Conservation (phyloP, 2,888 invertebrate species). For the Chloromyia formosa region DNA sequence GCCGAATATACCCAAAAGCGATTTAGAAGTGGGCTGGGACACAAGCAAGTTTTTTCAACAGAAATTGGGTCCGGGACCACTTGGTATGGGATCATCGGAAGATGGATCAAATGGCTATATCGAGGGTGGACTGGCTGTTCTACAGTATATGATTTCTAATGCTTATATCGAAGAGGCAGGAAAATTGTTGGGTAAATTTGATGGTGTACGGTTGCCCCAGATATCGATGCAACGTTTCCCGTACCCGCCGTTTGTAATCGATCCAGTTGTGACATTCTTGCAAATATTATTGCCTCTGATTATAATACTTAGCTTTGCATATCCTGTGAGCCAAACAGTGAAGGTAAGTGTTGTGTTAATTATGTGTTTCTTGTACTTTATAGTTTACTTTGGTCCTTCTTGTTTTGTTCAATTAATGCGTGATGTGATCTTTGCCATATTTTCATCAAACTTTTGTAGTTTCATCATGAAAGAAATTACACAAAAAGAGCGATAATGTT, state of each 20-base stretch:
- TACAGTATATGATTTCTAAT: conserved; percentile 68
- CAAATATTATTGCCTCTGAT: conserved; percentile 75
- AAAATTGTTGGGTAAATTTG: background rate
- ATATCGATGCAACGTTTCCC: conserved; percentile 68
- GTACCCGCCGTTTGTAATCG: conserved; percentile 73
- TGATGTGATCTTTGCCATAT: too few relatives aligned
- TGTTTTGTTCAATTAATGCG: too few relatives aligned
- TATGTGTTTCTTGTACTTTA: too few relatives aligned
- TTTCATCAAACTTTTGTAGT: too few relatives aligned
- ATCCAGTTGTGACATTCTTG: conserved; percentile 71
- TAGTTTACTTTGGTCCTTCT: too few relatives aligned
- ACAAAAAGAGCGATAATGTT: too few relatives aligned
- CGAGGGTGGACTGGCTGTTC: conserved; percentile 70
- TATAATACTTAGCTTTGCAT: conserved; percentile 79
- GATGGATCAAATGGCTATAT: conserved; percentile 61
- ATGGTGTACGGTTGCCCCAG: conserved; percentile 24
- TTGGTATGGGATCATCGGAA: conserved; percentile 66
- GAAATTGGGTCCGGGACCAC: conserved; percentile 72
- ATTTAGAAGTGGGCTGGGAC: conserved; percentile 65
- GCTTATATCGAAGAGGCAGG: conserved; percentile 57
- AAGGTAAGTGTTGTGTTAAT: conserved; percentile 65
- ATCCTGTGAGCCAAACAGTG: conserved; percentile 78
- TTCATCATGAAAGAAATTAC: too few relatives aligned
- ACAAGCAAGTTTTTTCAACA: conserved; percentile 72
- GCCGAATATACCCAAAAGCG: conserved; percentile 64